Conservation (phyloP, 2,797 vertebrate species). For the Amniataba percoides region DNA sequence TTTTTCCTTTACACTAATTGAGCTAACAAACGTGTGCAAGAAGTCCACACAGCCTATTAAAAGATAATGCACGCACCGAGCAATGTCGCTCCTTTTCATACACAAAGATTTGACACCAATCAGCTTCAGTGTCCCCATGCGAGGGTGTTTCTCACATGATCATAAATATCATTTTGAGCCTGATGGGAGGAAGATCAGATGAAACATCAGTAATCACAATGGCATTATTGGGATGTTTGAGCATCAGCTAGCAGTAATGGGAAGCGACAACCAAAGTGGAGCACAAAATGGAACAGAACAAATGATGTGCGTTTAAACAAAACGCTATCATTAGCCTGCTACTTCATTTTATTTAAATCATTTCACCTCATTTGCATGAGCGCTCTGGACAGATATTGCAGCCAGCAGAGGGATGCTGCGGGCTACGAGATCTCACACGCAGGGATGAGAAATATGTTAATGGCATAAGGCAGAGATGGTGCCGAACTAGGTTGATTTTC, state of each 20-base stretch:
- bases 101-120: neutral
- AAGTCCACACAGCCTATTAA: neutral
- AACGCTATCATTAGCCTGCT: conserved; percentile 36
- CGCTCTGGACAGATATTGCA: conserved; percentile 11
- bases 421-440: conserved; percentile 18
- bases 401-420: conserved; percentile 28
- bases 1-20: neutral
- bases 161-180: conserved; percentile 11
- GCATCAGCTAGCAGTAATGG: conserved; percentile 20
- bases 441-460: conserved; percentile 34
- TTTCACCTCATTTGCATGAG: conserved; percentile 40
- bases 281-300: conserved; percentile 22
- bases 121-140: neutral
- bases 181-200: conserved; percentile 11
- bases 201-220: conserved; percentile 9
- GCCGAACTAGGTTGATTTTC: neutral
- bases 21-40: neutral
- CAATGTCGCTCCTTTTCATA: neutral
- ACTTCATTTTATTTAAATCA: conserved; percentile 36
- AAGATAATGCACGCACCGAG: neutral
- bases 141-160: conserved; percentile 10
- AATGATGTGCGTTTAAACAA: conserved; percentile 38
- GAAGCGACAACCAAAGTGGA: conserved; percentile 12
- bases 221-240: conserved; percentile 27
- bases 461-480: neutral